These are phyloP conservation scores for Prolemur simus DNA, from an alignment of 2,113 vertebrate species.

Conservation along the genomic window DNA sequence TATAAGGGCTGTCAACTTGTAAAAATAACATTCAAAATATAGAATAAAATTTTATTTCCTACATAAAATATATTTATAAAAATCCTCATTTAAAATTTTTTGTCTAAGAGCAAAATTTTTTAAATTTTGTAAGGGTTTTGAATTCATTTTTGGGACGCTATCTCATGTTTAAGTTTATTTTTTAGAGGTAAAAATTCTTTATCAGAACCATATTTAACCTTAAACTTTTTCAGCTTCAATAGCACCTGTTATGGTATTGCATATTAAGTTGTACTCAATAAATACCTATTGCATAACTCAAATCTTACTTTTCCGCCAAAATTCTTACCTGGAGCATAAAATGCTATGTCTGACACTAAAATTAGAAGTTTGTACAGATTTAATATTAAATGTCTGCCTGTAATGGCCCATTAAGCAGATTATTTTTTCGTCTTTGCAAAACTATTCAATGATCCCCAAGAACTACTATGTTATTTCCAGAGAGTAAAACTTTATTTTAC, in stretches of 20 bases:
- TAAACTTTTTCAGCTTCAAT: background rate
- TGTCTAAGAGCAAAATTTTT: background rate
- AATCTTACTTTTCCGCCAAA: background rate
- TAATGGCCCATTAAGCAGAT: background rate
- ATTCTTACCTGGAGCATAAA: background rate
- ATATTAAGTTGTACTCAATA: background rate
- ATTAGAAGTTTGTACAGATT: background rate
- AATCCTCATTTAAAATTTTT: background rate
- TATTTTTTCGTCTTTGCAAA: background rate
- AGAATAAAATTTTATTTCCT: background rate
- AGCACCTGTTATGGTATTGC: rapidly evolving
- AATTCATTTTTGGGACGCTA: background rate
- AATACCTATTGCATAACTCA: background rate
- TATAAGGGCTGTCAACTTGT: background rate
- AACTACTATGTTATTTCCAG: background rate
- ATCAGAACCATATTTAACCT: background rate
- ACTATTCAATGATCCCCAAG: background rate
- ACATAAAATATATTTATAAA: background rate
- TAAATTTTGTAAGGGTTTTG: background rate
- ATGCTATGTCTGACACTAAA: background rate
- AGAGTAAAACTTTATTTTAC: background rate
- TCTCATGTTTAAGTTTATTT: background rate
- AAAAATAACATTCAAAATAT: background rate
- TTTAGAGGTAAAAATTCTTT: background rate
- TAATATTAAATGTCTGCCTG: background rate